A percentile compares a stretch with the other conserved stretches of the same genome.
Conservation (phyloP, 1,140 invertebrate species). For the Tetranychus cinnabarinus region DNA sequence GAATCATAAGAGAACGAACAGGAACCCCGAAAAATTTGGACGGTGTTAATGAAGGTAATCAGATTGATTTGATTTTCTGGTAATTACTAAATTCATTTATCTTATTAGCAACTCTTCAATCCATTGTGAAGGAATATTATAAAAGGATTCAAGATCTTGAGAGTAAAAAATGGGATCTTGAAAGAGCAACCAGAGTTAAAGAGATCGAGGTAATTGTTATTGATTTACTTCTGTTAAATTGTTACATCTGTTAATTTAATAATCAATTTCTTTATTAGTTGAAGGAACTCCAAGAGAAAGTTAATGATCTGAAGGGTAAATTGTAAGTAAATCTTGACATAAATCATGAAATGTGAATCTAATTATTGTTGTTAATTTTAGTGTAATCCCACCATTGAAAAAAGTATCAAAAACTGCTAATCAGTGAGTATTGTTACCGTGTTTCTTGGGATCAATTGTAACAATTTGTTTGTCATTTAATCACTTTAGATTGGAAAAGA, state of each 20-base stretch:
- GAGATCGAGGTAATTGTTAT: slow-evolving; percentile 51
- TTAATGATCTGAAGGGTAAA: neutral
- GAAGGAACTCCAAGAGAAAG: neutral
- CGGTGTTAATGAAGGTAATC: slow-evolving; percentile 56
- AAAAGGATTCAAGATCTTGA: slow-evolving; percentile 67
- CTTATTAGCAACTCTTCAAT: slow-evolving; percentile 66
- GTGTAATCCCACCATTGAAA: slow-evolving; percentile 92
- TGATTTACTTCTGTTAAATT: no score
- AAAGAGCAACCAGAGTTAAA: slow-evolving; percentile 79
- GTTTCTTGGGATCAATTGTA: no score
- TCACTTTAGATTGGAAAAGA: slow-evolving; percentile 28
- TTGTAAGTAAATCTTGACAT: neutral
- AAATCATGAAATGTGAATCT: neutral
- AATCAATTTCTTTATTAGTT: neutral
- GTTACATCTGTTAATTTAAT: no score
- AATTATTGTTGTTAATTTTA: slow-evolving; percentile 11
- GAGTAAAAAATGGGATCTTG: slow-evolving; percentile 96
- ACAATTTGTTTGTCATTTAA: no score
- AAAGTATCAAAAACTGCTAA: slow-evolving; percentile 99
- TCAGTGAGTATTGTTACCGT: slow-evolving; percentile 28
- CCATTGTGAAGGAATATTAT: slow-evolving; percentile 84
- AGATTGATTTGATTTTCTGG: no score
- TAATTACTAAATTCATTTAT: neutral
- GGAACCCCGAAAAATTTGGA: slow-evolving; percentile 70
- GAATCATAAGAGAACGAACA: slow-evolving; percentile 83